phyloP scores from a whole-genome alignment of 1,140 invertebrate species.

The Latrodectus geometricus region DNA sequence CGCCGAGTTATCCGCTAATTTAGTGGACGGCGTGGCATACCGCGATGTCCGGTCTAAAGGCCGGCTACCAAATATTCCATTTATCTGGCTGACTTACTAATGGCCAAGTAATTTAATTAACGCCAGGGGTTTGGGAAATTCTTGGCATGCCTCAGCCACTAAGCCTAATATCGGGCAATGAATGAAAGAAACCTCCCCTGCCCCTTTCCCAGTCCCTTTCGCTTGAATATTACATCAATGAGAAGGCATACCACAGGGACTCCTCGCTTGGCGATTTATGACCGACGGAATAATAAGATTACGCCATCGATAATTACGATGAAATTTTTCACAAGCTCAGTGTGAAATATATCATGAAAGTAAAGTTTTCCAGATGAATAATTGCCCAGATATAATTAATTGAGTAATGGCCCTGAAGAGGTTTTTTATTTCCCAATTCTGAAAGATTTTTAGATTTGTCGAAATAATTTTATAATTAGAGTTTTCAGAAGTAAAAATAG shows the following conservation, averaged over 20 bases:
- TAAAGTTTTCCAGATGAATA: too few relatives aligned
- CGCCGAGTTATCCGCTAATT: slow-evolving; percentile 52
- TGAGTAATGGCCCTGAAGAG: too few relatives aligned
- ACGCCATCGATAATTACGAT: too few relatives aligned
- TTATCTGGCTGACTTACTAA: slow-evolving; percentile 54
- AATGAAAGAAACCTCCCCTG: slow-evolving; percentile 54
- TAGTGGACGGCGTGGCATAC: slow-evolving; percentile 53
- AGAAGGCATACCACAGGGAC: slow-evolving; percentile 13
- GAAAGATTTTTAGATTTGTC: too few relatives aligned
- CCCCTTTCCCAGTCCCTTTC: not conserved
- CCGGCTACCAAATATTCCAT: slow-evolving; percentile 30
- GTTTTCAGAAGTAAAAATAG: too few relatives aligned
- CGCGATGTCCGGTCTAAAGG: slow-evolving; percentile 45
- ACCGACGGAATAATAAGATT: too few relatives aligned
- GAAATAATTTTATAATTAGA: too few relatives aligned
- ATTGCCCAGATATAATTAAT: too few relatives aligned
- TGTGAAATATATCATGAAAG: too few relatives aligned
- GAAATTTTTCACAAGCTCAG: too few relatives aligned
- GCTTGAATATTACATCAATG: slow-evolving; percentile 59
- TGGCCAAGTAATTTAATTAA: slow-evolving; percentile 62
- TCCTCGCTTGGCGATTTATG: slow-evolving; percentile 24
- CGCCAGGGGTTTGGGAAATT: slow-evolving; percentile 58
- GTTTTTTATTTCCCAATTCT: too few relatives aligned
- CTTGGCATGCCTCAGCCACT: slow-evolving; percentile 60
- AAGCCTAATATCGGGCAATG: slow-evolving; percentile 61